These are phyloP conservation scores for Asobara japonica DNA, from an alignment of 1,140 invertebrate species.

Conservation along the genomic window DNA sequence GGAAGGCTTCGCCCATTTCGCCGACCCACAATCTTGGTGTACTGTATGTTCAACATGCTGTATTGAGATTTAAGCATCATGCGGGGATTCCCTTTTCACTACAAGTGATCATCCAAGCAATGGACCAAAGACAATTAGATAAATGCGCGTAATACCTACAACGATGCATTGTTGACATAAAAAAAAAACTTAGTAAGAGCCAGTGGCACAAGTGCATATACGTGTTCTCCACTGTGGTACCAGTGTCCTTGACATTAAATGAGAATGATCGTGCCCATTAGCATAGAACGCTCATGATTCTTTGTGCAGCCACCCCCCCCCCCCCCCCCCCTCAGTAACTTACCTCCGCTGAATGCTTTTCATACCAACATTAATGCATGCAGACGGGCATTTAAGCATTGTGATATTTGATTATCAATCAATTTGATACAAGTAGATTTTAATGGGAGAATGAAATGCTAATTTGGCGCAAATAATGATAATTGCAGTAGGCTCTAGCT, in stretches of 20 bases:
- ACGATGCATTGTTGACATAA: background rate
- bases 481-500: too few species aligned
- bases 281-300: slow-evolving; percentile 24
- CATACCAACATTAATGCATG: slow-evolving; percentile 14
- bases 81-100: slow-evolving; percentile 38
- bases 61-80: slow-evolving; percentile 45
- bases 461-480: too few species aligned
- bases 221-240: background rate
- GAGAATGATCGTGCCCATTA: slow-evolving; percentile 21
- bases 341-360: slow-evolving; percentile 23
- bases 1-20: too few species aligned
- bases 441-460: too few species aligned
- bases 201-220: background rate
- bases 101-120: background rate
- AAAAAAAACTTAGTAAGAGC: slow-evolving; percentile 6
- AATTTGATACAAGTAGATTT: background rate
- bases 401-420: background rate
- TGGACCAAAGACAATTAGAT: slow-evolving; percentile 9
- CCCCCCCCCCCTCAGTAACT: too few species aligned
- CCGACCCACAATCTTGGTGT: too few species aligned
- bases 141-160: background rate
- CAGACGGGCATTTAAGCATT: slow-evolving; percentile 14
- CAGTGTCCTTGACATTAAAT: slow-evolving; percentile 23
- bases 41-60: slow-evolving; percentile 28
- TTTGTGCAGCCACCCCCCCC: background rate